Conservation (phyloP, 2,113 vertebrate species). For the Pelmatolapia mariae region DNA sequence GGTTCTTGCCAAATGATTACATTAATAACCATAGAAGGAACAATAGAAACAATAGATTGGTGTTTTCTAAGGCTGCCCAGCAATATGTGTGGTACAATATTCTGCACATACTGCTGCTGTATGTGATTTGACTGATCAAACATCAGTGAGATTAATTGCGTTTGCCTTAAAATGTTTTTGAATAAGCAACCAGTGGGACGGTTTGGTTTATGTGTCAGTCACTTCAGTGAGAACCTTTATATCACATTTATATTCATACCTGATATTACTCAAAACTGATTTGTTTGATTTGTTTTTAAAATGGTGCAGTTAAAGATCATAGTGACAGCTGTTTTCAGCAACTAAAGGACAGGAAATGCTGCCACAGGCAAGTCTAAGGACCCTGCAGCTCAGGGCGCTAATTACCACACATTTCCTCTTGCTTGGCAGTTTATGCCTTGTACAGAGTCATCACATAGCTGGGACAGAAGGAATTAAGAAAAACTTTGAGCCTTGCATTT, state of each 20-base stretch:
- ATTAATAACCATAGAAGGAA: constrained; percentile 24
- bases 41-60: constrained; percentile 6
- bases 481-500: constrained; percentile 36
- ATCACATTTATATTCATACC: background rate
- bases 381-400: constrained; percentile 29
- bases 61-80: background rate
- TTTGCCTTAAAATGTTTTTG: background rate
- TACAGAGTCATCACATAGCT: constrained; percentile 25
- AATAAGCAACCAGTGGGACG: background rate
- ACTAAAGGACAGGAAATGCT: constrained; percentile 24
- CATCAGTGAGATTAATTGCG: background rate
- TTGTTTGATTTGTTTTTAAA: constrained; percentile 3
- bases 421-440: constrained; percentile 44
- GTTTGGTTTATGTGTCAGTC: background rate
- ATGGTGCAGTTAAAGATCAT: background rate
- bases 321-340: constrained; percentile 25
- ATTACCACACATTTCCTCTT: constrained; percentile 49
- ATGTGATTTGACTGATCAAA: background rate
- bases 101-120: background rate
- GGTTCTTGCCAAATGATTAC: constrained; percentile 39
- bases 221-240: background rate
- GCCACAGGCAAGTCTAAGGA: constrained; percentile 39
- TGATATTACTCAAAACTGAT: background rate
- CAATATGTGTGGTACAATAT: background rate
- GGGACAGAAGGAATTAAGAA: constrained; percentile 36